These are phyloP conservation scores for Penaeus chinensis DNA, from an alignment of 1,140 invertebrate genomes.

Conservation along the genomic window DNA sequence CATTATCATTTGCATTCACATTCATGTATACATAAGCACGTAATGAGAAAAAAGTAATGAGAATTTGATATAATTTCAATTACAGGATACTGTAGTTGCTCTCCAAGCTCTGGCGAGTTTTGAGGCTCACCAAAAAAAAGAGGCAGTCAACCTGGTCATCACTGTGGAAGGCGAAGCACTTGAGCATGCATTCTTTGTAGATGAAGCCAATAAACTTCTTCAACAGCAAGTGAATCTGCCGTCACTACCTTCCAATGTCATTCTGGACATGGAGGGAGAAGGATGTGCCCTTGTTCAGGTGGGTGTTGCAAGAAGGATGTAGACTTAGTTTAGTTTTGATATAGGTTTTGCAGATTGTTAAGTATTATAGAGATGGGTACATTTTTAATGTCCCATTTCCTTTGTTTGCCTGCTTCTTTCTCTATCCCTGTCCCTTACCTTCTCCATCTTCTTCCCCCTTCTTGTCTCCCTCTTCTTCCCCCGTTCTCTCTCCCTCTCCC, in stretches of 20 bases:
- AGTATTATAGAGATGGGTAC: too few relatives aligned
- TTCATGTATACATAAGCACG: too few relatives aligned
- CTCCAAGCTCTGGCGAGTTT: slow-evolving; percentile 59
- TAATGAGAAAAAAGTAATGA: background rate
- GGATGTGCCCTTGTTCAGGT: slow-evolving; percentile 63
- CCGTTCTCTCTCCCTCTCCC: too few relatives aligned
- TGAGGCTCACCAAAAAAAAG: slow-evolving; percentile 66
- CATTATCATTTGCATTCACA: too few relatives aligned
- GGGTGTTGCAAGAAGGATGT: background rate
- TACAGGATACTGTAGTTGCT: slow-evolving; percentile 60
- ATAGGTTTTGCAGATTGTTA: background rate
- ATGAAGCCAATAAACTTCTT: slow-evolving; percentile 63
- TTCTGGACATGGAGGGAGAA: slow-evolving; percentile 45
- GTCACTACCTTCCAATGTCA: slow-evolving; percentile 41
- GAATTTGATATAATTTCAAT: background rate
- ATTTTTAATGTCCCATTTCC: too few relatives aligned
- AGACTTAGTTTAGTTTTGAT: background rate
- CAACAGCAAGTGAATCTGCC: slow-evolving; percentile 40
- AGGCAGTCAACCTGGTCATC: slow-evolving; percentile 78
- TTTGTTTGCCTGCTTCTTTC: too few relatives aligned
- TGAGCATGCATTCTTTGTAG: slow-evolving; percentile 82
- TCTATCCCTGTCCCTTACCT: too few relatives aligned
- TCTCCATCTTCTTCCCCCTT: too few relatives aligned
- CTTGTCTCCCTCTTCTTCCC: too few relatives aligned
- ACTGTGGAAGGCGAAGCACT: slow-evolving; percentile 73